Base-by-base conservation (phyloP, 37 sponge, comb jelly and placozoan genomes). In the Ianthella basta region DNA sequence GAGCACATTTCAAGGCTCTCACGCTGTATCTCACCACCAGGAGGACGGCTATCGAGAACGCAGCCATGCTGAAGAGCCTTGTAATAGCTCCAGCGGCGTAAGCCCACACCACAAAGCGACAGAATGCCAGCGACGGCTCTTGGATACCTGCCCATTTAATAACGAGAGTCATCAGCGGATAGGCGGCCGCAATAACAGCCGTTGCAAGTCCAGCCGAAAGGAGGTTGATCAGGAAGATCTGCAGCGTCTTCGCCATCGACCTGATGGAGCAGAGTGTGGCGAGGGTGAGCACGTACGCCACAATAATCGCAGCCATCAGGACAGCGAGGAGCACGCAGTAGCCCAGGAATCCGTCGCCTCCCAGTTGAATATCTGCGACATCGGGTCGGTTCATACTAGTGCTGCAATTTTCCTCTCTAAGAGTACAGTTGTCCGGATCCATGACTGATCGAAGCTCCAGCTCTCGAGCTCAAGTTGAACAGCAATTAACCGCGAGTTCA, bases 211-310 rank as follows among this genome's bases (percentile, higher is more conserved):
- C 34, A 30, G 70, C 70, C 10, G 34, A 30, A 30, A 83, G 66
- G 70, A 69, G 70, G 70, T 69, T 69, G 29, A 69, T 30, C 33
- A 69, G 70, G 34, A 69, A 35, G 34, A 35, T 35, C 34, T 69
- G 29, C 18, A 69, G 29, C 32, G 70, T 30, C 70, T 30, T 38
- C 4, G 37, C 65, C 25, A 83, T 37, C 19, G 67, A 65, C 16
- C 55, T 21, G 24, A 59, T 61, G 6, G 61, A 32, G 67, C 38
- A 82, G 14, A 82, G 37, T 14, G 32, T 15, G 18, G 75, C 77
- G 60, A 50, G n/a, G 34, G 72, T 44, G 25, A 85, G 30, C 24
- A 85, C 50, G 50, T 44, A 44, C 50, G 50, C 50, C 8, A 44
- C 50, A 44, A 3, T 10, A 44, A 44, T 44, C 50, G 50, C 50